Conservation (phyloP, 2,113 vertebrate genomes). For the Cathartes aura region DNA sequence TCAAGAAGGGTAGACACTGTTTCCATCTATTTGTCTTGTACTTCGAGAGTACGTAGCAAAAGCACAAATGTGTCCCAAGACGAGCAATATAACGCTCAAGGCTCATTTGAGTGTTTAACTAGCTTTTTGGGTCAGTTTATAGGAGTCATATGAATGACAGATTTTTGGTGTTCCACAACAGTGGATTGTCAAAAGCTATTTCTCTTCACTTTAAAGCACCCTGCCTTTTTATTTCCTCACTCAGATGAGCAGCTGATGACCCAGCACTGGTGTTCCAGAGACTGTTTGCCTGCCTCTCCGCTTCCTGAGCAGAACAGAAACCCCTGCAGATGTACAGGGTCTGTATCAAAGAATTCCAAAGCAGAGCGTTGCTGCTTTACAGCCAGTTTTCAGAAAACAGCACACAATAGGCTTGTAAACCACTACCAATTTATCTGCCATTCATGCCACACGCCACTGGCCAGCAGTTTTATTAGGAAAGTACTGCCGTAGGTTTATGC, state of each 20-base stretch:
- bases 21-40: neutral
- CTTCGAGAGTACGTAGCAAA: neutral
- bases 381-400: neutral
- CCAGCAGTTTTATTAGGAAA: neutral
- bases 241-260: constrained; percentile 36
- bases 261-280: neutral
- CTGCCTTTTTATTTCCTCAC: constrained; percentile 41
- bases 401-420: neutral
- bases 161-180: constrained; percentile 25
- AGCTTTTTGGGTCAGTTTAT: constrained; percentile 5
- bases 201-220: constrained; percentile 24
- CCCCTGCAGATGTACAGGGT: neutral
- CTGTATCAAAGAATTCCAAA: neutral
- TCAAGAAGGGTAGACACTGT: neutral
- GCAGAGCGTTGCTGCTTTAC: neutral
- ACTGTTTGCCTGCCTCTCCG: neutral
- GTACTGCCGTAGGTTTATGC: neutral
- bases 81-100: neutral
- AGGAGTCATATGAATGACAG: constrained; percentile 20
- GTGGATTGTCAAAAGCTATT: constrained; percentile 39
- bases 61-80: neutral
- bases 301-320: neutral
- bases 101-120: constrained; percentile 32
- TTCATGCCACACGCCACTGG: neutral
- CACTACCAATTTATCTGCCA: neutral